These are phyloP conservation scores for Prochilodus magdalenae DNA, from an alignment of 2,113 vertebrate species.

Conservation along the genomic window DNA sequence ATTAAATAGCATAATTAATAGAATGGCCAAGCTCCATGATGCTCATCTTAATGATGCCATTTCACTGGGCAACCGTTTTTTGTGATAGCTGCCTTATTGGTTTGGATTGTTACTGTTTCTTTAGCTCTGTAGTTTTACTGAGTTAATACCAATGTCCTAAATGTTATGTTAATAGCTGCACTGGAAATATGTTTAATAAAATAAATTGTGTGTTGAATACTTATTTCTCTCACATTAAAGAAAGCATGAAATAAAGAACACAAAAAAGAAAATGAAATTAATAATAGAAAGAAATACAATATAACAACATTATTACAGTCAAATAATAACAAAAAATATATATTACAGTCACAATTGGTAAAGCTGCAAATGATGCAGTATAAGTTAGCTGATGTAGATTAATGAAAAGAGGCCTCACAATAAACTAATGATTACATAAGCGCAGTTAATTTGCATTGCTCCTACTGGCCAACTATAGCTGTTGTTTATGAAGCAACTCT, in stretches of 20 bases:
- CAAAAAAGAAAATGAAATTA: background rate
- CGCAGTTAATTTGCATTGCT: background rate
- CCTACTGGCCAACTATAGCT: background rate
- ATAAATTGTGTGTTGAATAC: too few relatives aligned
- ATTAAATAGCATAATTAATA: too few relatives aligned
- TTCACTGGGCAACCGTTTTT: too few relatives aligned
- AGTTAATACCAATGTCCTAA: too few relatives aligned
- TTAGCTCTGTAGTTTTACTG: too few relatives aligned
- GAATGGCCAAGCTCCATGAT: too few relatives aligned
- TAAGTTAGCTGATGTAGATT: background rate
- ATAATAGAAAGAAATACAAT: background rate
- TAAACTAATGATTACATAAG: conserved; percentile 12
- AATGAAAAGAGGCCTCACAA: conserved; percentile 4
- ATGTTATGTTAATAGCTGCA: too few relatives aligned
- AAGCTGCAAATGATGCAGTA: background rate
- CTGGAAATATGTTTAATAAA: too few relatives aligned
- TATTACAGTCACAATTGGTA: background rate
- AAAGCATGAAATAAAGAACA: background rate
- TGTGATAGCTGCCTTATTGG: too few relatives aligned
- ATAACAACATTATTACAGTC: too few relatives aligned
- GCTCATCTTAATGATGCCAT: background rate
- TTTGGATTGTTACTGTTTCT: too few relatives aligned
- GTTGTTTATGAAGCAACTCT: conserved; percentile 19
- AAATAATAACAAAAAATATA: too few relatives aligned
- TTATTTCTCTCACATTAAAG: background rate